Percentiles rank a stretch among this genome's conserved stretches.
Conservation (phyloP, 2,113 vertebrate species). For the Calypte anna region DNA sequence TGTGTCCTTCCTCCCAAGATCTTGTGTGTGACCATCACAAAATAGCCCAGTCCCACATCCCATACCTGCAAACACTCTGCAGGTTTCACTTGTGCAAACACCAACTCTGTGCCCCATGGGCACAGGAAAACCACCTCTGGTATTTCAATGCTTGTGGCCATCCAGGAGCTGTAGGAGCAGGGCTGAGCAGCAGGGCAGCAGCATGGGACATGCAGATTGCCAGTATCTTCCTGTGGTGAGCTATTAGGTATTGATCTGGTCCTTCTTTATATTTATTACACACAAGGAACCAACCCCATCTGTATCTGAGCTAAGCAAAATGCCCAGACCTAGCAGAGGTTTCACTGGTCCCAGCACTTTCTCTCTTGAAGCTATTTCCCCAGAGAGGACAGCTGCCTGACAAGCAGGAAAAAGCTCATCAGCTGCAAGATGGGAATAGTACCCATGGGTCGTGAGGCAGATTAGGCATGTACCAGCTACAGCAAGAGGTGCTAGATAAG, state of each 20-base stretch:
- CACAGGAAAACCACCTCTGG: background rate
- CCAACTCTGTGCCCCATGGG: background rate
- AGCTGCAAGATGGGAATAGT: background rate
- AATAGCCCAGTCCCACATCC: background rate
- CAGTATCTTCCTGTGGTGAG: background rate
- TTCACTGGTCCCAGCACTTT: background rate
- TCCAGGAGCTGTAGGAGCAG: background rate
- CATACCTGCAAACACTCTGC: background rate
- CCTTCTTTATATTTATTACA: background rate
- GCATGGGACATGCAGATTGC: background rate
- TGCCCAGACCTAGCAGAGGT: background rate
- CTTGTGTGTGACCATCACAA: background rate
- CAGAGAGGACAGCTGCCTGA: background rate
- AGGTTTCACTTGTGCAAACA: background rate
- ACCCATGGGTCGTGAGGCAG: background rate
- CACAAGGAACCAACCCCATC: background rate
- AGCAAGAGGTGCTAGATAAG: background rate
- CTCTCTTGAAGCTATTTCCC: background rate
- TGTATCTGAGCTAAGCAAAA: background rate
- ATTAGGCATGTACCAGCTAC: background rate
- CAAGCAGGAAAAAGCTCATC: background rate
- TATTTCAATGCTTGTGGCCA: background rate
- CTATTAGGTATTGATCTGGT: background rate
- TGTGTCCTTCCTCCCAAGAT: background rate
- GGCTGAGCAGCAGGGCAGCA: background rate